These are phyloP conservation scores for Sciurus vulgaris DNA, from an alignment of 2,797 vertebrate species.

Conservation along the genomic window DNA sequence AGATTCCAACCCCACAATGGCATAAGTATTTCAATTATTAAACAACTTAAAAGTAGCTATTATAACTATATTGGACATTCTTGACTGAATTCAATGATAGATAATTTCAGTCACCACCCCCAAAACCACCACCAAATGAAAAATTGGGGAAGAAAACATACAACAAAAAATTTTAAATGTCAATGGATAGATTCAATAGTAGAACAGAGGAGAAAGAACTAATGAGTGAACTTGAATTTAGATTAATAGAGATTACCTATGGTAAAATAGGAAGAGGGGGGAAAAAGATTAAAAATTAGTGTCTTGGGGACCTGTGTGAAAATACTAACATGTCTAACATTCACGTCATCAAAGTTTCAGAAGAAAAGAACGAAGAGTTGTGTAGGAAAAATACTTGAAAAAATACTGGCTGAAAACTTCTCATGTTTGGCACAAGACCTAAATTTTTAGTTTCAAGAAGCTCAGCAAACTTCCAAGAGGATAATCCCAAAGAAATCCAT, in stretches of 20 bases:
- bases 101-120: not conserved
- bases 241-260: not conserved
- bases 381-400: not conserved
- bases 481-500: conserved; percentile 51
- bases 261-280: not conserved
- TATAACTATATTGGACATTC: not conserved
- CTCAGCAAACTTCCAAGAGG: not conserved
- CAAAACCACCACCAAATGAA: not conserved
- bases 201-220: not conserved
- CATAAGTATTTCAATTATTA: not conserved
- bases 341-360: not conserved
- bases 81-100: not conserved
- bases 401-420: conserved; percentile 34
- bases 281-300: not conserved
- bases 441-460: conserved; percentile 57
- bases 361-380: not conserved
- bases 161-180: not conserved
- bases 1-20: not conserved
- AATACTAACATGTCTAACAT: not conserved
- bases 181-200: not conserved
- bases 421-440: conserved; percentile 7
- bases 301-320: not conserved
- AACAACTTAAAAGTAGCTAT: not conserved
- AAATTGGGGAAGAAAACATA: conserved; percentile 28
- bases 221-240: not conserved